Evolutionary conservation across 1,140 invertebrate species (phyloP).

Genomic region (Brachionus angularis): DNA sequence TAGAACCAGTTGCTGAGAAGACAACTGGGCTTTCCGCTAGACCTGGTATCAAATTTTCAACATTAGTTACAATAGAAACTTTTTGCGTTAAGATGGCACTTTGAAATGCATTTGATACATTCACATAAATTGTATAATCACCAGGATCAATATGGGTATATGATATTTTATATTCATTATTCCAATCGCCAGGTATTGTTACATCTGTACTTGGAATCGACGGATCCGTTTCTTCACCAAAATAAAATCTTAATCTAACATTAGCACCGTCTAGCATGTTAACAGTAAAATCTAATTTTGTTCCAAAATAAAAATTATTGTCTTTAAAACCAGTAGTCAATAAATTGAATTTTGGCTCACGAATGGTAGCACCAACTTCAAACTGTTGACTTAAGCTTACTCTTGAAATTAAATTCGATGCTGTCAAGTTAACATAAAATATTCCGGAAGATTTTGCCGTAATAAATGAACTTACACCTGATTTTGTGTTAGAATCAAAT

Average conservation of each 20-base stretch:
- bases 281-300: constrained; percentile 16
- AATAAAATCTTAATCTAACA: constrained; percentile 28
- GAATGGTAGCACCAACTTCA: constrained; percentile 25
- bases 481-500: background rate
- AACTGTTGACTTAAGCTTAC: background rate
- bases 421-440: background rate
- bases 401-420: background rate
- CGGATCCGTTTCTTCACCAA: constrained; percentile 6
- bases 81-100: background rate
- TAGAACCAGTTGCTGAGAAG: background rate
- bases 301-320: constrained; percentile 18
- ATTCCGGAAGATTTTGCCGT: background rate
- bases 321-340: background rate
- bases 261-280: constrained; percentile 35
- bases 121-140: constrained; percentile 6
- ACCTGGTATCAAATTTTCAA: constrained; percentile 22
- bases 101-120: constrained; percentile 5
- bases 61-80: constrained; percentile 2
- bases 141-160: constrained; percentile 20
- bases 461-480: background rate
- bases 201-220: constrained; percentile 7
- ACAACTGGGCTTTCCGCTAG: constrained; percentile 24
- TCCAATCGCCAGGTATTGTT: constrained; percentile 36
- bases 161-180: background rate
- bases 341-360: constrained; percentile 14